These are phyloP conservation scores for Trichonephila inaurata DNA, from an alignment of 1,140 invertebrate genomes.

Conservation along the genomic window DNA sequence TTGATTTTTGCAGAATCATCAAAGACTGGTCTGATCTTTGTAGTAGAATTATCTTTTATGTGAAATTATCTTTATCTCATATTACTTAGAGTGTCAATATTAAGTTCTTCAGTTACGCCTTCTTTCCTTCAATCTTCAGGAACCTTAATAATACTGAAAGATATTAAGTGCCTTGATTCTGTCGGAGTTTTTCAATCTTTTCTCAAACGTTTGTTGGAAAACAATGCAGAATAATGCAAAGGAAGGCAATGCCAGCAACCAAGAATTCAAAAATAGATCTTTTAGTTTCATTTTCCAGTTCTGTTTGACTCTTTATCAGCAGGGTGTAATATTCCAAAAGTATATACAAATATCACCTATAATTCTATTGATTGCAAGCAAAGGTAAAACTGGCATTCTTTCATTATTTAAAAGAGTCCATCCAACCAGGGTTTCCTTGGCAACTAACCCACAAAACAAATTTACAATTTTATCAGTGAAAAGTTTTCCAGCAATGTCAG, in stretches of 20 bases:
- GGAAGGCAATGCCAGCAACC: neutral
- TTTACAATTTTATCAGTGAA: neutral
- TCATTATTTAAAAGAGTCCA: neutral
- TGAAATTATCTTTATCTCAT: neutral
- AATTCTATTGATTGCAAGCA: neutral
- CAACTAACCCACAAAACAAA: neutral
- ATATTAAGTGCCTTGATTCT: neutral
- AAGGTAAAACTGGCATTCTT: neutral
- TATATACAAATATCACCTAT: neutral
- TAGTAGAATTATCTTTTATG: slow-evolving; percentile 67
- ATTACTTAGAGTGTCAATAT: neutral
- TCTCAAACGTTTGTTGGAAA: neutral
- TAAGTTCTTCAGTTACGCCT: neutral
- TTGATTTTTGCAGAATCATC: slow-evolving; percentile 76
- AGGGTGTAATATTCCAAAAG: neutral
- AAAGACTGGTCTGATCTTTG: slow-evolving; percentile 78
- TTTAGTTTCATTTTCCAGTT: neutral
- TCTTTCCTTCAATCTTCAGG: neutral
- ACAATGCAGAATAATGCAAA: neutral
- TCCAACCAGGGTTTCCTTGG: slow-evolving; percentile 9
- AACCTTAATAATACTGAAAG: neutral
- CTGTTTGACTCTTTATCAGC: neutral
- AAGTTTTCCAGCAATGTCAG: slow-evolving; percentile 38
- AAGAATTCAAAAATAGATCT: neutral
- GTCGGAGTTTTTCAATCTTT: neutral